Conservation (phyloP, 2,113 vertebrate genomes). For the Coturnix japonica region DNA sequence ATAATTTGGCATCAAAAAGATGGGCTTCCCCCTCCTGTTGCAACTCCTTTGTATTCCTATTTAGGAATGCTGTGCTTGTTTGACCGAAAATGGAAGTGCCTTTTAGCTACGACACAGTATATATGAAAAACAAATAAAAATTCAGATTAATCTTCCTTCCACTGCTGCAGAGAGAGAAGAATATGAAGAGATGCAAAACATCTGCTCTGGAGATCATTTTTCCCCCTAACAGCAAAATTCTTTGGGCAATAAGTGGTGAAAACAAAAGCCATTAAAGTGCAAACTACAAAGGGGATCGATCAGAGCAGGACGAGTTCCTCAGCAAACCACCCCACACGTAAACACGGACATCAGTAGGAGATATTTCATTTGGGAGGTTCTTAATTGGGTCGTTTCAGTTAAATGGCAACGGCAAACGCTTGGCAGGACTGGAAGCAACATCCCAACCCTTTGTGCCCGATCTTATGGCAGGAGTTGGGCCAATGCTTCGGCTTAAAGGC, state of each 20-base stretch:
- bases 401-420: neutral
- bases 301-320: slow-evolving; percentile 53
- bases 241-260: slow-evolving; percentile 62
- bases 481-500: neutral
- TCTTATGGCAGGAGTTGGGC: neutral
- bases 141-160: slow-evolving; percentile 71
- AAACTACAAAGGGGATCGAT: slow-evolving; percentile 60
- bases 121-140: slow-evolving; percentile 75
- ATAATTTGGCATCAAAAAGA: slow-evolving; percentile 32
- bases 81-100: slow-evolving; percentile 76
- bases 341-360: neutral
- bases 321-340: slow-evolving; percentile 34
- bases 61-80: slow-evolving; percentile 76
- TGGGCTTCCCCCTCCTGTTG: slow-evolving; percentile 45
- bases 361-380: slow-evolving; percentile 11
- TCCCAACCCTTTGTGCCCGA: neutral
- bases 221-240: slow-evolving; percentile 62
- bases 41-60: slow-evolving; percentile 75
- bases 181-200: slow-evolving; percentile 56
- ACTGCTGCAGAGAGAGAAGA: slow-evolving; percentile 59
- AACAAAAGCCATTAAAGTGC: slow-evolving; percentile 59
- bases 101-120: slow-evolving; percentile 73
- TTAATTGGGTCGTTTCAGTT: slow-evolving; percentile 19
- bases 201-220: slow-evolving; percentile 63
- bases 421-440: neutral